Percentiles rank a stretch among this genome's conserved stretches.
phyloP scores from a whole-genome alignment of 2,113 vertebrate genomes.

The Silurus meridionalis region DNA sequence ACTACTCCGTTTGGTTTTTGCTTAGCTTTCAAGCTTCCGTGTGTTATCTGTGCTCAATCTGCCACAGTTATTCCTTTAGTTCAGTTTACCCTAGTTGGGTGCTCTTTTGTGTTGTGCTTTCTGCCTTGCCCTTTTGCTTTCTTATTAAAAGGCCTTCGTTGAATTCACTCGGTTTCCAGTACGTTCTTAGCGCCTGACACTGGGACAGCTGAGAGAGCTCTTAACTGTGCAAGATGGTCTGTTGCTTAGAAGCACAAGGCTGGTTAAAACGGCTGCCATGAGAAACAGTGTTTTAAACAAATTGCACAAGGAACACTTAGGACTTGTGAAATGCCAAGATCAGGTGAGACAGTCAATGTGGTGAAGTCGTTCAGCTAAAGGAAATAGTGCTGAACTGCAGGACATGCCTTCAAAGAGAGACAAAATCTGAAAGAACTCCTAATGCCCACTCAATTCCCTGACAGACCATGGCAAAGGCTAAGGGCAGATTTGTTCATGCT shows the following conservation, averaged over 20 bases:
- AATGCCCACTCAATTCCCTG: neutral
- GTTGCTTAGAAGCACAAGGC: neutral
- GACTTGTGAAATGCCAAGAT: neutral
- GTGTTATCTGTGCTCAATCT: no score
- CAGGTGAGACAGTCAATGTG: neutral
- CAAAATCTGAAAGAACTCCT: neutral
- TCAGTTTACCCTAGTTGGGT: no score
- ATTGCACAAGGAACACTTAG: neutral
- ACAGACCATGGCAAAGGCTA: neutral
- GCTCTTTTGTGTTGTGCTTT: no score
- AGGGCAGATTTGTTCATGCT: neutral
- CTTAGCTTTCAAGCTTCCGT: no score
- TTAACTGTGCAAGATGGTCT: neutral
- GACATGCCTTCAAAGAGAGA: neutral
- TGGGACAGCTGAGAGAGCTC: no score
- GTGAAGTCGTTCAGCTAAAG: neutral
- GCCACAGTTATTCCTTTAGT: no score
- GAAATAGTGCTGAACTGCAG: neutral
- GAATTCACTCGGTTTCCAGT: no score
- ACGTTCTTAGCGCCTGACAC: no score
- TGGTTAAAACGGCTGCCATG: neutral
- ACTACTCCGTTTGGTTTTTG: no score
- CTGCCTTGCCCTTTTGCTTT: no score
- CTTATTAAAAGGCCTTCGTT: no score
- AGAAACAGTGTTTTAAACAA: neutral